Evolutionary conservation across 2,888 invertebrate genomes (phyloP).

Genomic region (Dasysyrphus tricinctus): DNA sequence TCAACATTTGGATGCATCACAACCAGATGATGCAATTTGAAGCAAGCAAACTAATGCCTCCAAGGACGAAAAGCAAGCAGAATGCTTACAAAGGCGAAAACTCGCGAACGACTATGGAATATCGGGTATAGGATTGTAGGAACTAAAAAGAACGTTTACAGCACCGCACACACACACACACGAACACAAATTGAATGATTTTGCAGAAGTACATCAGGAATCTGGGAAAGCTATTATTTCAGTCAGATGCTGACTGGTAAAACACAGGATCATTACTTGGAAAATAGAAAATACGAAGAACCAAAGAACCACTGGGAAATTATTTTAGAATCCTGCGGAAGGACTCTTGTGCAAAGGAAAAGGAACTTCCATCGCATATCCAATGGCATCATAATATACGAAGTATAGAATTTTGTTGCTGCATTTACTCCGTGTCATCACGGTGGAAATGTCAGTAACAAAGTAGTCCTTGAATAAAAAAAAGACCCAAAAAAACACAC

Average conservation of each 20-base stretch:
- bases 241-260: conserved; percentile 56
- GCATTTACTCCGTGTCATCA: conserved; percentile 9
- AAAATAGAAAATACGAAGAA: conserved; percentile 21
- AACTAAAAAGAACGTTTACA: not conserved
- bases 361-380: conserved; percentile 5
- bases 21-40: conserved; percentile 31
- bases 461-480: conserved; percentile 27
- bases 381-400: conserved; percentile 29
- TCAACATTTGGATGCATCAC: conserved; percentile 24
- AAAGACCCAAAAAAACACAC: not conserved
- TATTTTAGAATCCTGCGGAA: conserved; percentile 9
- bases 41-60: conserved; percentile 36
- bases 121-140: not conserved
- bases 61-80: conserved; percentile 43
- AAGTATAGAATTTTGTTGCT: conserved; percentile 32
- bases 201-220: conserved; percentile 56
- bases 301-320: conserved; percentile 22
- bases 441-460: conserved; percentile 49
- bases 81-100: conserved; percentile 50
- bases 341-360: conserved; percentile 1
- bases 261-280: conserved; percentile 48
- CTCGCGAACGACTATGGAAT: conserved; percentile 23
- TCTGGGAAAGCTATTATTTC: conserved; percentile 59
- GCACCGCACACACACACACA: not conserved
- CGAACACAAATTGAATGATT: conserved; percentile 70